Evolutionary conservation across 1,140 invertebrate species (phyloP).

Genomic region (Trypoxylus dichotomus): DNA sequence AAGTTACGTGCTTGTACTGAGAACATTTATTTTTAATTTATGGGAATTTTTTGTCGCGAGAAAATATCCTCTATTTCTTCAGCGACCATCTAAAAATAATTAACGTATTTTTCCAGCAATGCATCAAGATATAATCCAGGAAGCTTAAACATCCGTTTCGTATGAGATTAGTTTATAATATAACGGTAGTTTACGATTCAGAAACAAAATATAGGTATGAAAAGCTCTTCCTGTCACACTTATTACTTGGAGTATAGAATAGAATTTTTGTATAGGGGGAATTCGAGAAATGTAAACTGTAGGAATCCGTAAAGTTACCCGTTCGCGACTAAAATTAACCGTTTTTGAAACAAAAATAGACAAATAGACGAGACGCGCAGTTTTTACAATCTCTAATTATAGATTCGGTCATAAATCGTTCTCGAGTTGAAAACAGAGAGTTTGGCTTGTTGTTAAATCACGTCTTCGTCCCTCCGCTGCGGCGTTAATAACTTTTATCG

Average conservation of each 20-base stretch:
- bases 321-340: not conserved
- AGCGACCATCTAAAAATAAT: not conserved
- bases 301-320: too few species aligned
- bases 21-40: too few species aligned
- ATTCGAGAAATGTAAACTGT: too few species aligned
- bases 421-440: not conserved
- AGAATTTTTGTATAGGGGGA: too few species aligned
- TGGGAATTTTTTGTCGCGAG: too few species aligned
- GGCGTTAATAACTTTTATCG: slow-evolving; percentile 6
- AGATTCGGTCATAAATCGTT: not conserved
- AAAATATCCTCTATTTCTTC: too few species aligned
- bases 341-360: not conserved
- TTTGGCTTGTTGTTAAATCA: not conserved
- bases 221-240: slow-evolving; percentile 2
- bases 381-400: slow-evolving; percentile 8
- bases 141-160: not conserved
- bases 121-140: not conserved
- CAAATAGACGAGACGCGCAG: not conserved
- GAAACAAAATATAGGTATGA: not conserved
- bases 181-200: not conserved
- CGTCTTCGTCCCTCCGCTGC: not conserved
- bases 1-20: too few species aligned
- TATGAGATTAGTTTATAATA: not conserved
- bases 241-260: not conserved
- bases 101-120: not conserved